Conservation (phyloP, 2,888 invertebrate genomes). For the Zhengitettix transpicula region DNA sequence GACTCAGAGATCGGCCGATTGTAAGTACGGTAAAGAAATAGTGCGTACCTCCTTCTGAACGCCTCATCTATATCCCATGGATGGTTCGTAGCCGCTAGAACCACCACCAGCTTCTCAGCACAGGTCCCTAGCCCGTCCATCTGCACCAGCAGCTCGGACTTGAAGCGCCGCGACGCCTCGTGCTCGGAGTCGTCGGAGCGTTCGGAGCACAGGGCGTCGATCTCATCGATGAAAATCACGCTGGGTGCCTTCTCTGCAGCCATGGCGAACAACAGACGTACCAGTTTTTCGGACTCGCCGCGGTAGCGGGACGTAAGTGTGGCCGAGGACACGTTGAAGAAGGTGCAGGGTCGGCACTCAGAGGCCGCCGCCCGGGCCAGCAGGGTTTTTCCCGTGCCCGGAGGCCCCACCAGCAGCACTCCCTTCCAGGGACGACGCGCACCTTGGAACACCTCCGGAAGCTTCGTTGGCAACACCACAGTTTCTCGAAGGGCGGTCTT, state of each 20-base stretch:
- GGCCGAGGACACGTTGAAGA: background rate
- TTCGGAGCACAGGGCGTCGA: conserved; percentile 89
- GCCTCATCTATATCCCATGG: conserved; percentile 99
- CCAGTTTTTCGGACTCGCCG: background rate
- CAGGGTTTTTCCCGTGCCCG: background rate
- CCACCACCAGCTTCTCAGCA: conserved; percentile 74
- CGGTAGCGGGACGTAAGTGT: background rate
- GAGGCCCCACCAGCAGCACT: background rate
- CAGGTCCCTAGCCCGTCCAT: conserved; percentile 89
- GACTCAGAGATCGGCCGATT: no score
- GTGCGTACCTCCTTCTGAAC: conserved; percentile 50
- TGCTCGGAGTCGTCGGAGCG: conserved; percentile 93
- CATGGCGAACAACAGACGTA: conserved; percentile 27
- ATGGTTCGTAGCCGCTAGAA: conserved; percentile 94
- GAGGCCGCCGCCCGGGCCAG: background rate
- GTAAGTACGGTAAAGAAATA: background rate
- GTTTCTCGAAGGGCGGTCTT: no score
- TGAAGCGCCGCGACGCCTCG: conserved; percentile 90
- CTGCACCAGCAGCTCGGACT: conserved; percentile 91
- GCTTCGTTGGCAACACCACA: no score
- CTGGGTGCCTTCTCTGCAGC: conserved; percentile 95
- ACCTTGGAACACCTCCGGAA: no score
- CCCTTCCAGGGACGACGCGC: no score
- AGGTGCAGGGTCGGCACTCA: background rate
- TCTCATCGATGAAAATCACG: conserved; percentile 98